A percentile compares a stretch with the other conserved stretches of the same genome.
Evolutionary conservation across 2,888 invertebrate species (phyloP).

Genomic region (Phaonia tiefii): DNA sequence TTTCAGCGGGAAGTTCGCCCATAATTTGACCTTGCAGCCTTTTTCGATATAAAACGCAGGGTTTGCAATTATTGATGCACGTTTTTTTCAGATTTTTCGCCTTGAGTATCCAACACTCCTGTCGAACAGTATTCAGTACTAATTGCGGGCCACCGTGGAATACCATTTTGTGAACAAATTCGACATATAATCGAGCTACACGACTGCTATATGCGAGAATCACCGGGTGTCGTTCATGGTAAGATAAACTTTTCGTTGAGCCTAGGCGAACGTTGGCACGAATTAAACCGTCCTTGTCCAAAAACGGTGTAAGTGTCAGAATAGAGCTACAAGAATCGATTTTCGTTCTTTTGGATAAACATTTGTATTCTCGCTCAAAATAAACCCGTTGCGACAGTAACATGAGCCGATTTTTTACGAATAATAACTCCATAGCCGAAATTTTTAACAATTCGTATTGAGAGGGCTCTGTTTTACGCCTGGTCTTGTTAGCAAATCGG

Average conservation of each 20-base stretch:
- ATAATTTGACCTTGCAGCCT: conserved; percentile 47
- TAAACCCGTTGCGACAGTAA: too few relatives aligned
- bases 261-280: not conserved
- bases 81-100: conserved; percentile 35
- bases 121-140: conserved; percentile 19
- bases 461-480: too few relatives aligned
- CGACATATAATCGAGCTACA: not conserved
- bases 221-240: conserved; percentile 8
- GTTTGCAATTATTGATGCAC: conserved; percentile 48
- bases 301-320: not conserved
- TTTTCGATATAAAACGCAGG: conserved; percentile 48
- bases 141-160: conserved; percentile 21
- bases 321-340: too few relatives aligned
- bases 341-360: too few relatives aligned
- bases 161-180: not conserved
- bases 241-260: not conserved
- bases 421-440: too few relatives aligned
- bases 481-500: too few relatives aligned
- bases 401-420: too few relatives aligned
- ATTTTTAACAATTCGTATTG: too few relatives aligned
- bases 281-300: not conserved
- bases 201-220: not conserved
- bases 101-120: conserved; percentile 37
- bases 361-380: too few relatives aligned
- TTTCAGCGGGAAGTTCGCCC: conserved; percentile 51